phyloP scores from a whole-genome alignment of 1,140 invertebrate species.

The Lamellibrachia luymesi region DNA sequence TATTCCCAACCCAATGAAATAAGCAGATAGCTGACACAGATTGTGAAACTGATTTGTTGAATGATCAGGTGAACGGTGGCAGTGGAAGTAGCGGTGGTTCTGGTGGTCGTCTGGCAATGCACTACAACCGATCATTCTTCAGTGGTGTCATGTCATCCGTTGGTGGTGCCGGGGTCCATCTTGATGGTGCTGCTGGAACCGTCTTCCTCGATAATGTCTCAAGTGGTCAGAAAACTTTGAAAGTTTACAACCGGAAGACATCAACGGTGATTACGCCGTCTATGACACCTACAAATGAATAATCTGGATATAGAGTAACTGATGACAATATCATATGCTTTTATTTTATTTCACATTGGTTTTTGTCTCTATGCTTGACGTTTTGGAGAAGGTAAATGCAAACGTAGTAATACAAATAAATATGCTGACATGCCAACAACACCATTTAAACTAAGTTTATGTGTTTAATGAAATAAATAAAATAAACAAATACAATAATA shows the following conservation, averaged over 20 bases:
- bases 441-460: not conserved
- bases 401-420: too few relatives aligned
- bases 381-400: too few relatives aligned
- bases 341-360: too few relatives aligned
- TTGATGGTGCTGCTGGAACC: conserved; percentile 44
- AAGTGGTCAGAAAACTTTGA: conserved; percentile 32
- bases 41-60: not conserved
- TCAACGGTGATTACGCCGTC: conserved; percentile 31
- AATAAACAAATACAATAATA: too few relatives aligned
- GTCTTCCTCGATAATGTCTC: conserved; percentile 33
- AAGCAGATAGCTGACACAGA: too few relatives aligned
- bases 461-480: not conserved
- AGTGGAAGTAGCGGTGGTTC: conserved; percentile 37
- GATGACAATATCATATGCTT: too few relatives aligned
- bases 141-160: conserved; percentile 34
- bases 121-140: conserved; percentile 33
- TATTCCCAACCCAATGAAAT: too few relatives aligned
- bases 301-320: too few relatives aligned
- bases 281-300: not conserved
- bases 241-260: conserved; percentile 40
- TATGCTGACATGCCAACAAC: too few relatives aligned
- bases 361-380: too few relatives aligned
- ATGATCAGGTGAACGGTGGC: conserved; percentile 37
- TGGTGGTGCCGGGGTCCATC: conserved; percentile 33
- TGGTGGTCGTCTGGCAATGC: conserved; percentile 37